Evolutionary conservation across 2,797 vertebrate genomes (phyloP).

Genomic region (Gymnothorax javanicus): DNA sequence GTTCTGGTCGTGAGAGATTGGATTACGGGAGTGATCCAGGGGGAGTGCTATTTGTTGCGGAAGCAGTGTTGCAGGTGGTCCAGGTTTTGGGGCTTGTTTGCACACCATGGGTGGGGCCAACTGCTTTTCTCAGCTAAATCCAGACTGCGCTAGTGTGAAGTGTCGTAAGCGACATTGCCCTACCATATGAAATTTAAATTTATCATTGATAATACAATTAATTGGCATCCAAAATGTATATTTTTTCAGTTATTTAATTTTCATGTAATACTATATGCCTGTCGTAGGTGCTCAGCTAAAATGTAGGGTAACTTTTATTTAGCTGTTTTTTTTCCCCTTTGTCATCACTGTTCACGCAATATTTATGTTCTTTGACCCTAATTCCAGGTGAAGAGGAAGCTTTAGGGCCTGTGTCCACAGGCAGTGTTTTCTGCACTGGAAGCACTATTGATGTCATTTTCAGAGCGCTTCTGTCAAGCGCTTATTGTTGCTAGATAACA

Average conservation of each 20-base stretch:
- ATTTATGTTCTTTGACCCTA: background rate
- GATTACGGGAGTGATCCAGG: slow-evolving; percentile 52
- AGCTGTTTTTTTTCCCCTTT: background rate
- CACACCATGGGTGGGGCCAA: background rate
- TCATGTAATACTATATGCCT: background rate
- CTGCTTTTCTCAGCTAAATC: background rate
- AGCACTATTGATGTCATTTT: no score
- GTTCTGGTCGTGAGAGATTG: slow-evolving; percentile 53
- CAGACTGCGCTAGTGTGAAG: background rate
- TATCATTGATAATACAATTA: background rate
- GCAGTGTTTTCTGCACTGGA: no score
- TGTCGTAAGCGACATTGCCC: slow-evolving; percentile 12
- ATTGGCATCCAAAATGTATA: background rate
- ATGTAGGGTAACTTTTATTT: background rate
- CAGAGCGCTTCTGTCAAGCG: no score
- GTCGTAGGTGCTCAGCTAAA: background rate
- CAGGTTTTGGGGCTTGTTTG: background rate
- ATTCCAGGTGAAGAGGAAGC: background rate
- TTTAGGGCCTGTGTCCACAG: background rate
- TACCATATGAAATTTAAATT: background rate
- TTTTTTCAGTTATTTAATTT: background rate
- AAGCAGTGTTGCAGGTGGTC: slow-evolving; percentile 40
- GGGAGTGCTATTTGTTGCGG: slow-evolving; percentile 41
- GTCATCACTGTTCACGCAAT: background rate
- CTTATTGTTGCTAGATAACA: no score